These are phyloP conservation scores for Melanchra persicariae DNA, from an alignment of 2,888 invertebrate species.

Conservation along the genomic window DNA sequence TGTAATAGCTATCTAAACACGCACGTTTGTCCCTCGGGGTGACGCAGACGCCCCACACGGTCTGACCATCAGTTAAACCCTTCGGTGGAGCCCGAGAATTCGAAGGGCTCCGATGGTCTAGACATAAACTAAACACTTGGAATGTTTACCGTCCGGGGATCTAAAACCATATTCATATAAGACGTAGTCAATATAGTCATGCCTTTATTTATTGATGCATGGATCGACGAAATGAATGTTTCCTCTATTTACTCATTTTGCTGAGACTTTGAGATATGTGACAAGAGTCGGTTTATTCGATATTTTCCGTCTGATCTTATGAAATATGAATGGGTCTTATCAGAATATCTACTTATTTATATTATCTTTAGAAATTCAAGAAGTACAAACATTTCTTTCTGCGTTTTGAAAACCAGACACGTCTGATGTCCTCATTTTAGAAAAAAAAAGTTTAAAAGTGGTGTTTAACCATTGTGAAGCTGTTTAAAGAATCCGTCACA, in stretches of 20 bases:
- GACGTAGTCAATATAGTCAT: conserved; percentile 43
- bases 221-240: conserved; percentile 64
- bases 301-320: conserved; percentile 27
- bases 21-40: conserved; percentile 61
- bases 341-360: conserved; percentile 17
- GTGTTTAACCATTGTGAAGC: conserved; percentile 14
- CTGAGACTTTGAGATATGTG: conserved; percentile 54
- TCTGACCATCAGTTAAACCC: conserved; percentile 64
- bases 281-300: conserved; percentile 46
- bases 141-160: conserved; percentile 65
- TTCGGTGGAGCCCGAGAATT: conserved; percentile 63
- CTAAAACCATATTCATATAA: conserved; percentile 60
- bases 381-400: not conserved
- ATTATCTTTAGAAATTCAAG: conserved; percentile 25
- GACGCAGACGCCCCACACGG: conserved; percentile 69
- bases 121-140: conserved; percentile 68
- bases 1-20: conserved; percentile 67
- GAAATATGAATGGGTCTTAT: conserved; percentile 33
- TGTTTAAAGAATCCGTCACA: conserved; percentile 48
- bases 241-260: conserved; percentile 62
- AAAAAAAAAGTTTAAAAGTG: conserved; percentile 1
- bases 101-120: conserved; percentile 63
- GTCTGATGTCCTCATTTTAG: not conserved
- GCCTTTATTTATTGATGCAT: conserved; percentile 71
- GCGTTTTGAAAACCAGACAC: conserved; percentile 7